Conservation (phyloP, 2,113 vertebrate genomes). For the Protobothrops flavoviridis region DNA sequence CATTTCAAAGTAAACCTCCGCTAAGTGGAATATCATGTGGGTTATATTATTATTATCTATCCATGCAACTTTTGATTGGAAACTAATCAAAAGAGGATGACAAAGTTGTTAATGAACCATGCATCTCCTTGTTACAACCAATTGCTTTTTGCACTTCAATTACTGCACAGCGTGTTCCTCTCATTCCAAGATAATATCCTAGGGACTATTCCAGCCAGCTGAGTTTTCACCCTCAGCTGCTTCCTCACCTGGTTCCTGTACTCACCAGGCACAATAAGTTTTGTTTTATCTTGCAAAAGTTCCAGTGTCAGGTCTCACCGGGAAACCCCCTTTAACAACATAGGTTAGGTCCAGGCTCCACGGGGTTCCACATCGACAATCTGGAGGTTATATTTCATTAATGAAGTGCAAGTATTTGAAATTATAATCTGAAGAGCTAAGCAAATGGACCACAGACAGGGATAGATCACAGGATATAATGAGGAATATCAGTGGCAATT, state of each 20-base stretch:
- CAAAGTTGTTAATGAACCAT: conserved; percentile 51
- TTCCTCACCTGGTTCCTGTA: conserved; percentile 13
- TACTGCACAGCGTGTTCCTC: conserved; percentile 47
- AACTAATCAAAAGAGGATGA: conserved; percentile 14
- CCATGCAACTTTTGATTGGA: conserved; percentile 25
- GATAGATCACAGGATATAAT: not conserved
- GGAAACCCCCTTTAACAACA: not conserved
- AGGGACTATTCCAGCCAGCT: not conserved
- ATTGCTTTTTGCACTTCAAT: conserved; percentile 39
- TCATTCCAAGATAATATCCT: conserved; percentile 26
- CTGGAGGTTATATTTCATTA: not conserved
- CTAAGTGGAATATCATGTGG: conserved; percentile 15
- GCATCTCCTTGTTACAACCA: conserved; percentile 45
- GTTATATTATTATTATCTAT: conserved; percentile 41
- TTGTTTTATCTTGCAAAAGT: conserved; percentile 14
- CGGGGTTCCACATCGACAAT: not conserved
- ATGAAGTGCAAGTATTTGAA: conserved; percentile 25
- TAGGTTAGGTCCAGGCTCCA: not conserved
- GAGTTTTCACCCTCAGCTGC: conserved; percentile 6
- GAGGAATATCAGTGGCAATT: not conserved
- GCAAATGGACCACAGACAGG: not conserved
- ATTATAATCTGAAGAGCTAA: not conserved
- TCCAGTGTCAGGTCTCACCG: not conserved
- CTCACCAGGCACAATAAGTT: not conserved
- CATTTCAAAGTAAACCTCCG: conserved; percentile 21